phyloP scores from a whole-genome alignment of 1,140 invertebrate species.

The Berghia stephanieae region DNA sequence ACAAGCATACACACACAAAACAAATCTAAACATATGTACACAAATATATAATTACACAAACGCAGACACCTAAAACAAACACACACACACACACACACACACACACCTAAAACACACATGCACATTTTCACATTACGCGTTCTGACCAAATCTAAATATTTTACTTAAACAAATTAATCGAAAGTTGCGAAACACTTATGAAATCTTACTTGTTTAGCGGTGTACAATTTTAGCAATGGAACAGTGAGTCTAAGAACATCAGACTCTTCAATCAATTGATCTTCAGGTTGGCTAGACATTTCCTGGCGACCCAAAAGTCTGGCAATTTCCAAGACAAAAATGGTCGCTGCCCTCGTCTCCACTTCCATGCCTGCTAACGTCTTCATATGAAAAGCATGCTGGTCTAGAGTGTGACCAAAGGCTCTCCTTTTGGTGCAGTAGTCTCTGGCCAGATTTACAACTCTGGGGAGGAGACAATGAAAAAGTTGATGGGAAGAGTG shows the following conservation, averaged over 20 bases:
- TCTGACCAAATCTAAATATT: too few relatives aligned
- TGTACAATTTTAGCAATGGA: constrained; percentile 72
- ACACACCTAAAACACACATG: not conserved
- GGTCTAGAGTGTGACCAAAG: constrained; percentile 69
- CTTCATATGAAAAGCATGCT: constrained; percentile 71
- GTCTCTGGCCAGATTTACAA: constrained; percentile 70
- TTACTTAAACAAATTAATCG: too few relatives aligned
- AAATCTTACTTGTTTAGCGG: constrained; percentile 69
- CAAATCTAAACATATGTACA: not conserved
- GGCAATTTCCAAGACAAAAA: constrained; percentile 57
- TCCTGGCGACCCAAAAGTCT: constrained; percentile 69
- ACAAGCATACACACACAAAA: not conserved
- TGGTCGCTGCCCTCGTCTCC: constrained; percentile 65
- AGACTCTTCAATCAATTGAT: constrained; percentile 61
- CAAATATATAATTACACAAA: not conserved
- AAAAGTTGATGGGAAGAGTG: too few relatives aligned
- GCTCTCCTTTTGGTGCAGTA: constrained; percentile 69
- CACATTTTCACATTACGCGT: not conserved
- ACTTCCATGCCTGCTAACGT: constrained; percentile 71
- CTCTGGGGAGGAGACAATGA: constrained; percentile 53
- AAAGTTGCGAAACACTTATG: not conserved
- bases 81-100: not conserved
- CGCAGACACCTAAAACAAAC: constrained; percentile 12
- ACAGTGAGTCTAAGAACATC: constrained; percentile 69
- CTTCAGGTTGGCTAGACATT: constrained; percentile 57